Base-by-base conservation (phyloP, 2,888 invertebrate genomes). In the Bhutanitis thaidina region DNA sequence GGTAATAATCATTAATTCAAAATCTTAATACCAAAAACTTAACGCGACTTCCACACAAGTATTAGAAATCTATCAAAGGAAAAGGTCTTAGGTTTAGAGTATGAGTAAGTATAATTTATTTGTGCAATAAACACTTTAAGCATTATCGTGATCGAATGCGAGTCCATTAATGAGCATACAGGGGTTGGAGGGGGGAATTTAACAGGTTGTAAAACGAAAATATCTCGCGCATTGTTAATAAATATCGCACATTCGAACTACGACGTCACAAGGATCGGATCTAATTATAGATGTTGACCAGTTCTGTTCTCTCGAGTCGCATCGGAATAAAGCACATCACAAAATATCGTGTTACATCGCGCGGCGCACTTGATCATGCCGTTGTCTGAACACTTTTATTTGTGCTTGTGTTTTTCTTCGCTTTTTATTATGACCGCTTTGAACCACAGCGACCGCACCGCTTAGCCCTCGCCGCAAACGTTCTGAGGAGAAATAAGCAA, bases 341-440 rank as follows among this genome's bases (percentile, higher is more conserved):
- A 70, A 68, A 74, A 74, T 86, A 85, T 87, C 87, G 69, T 67
- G 76, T 87, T 86, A 84, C 87, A 80, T 77, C 77, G 77, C 61
- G 77, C 79, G 77, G 80, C 77, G 76, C 78, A 82, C 83, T 84
- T 86, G 86, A 86, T 85, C 85, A 82, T 82, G 77, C 77, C 76
- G 82, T 80, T 79, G 81, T 80, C 80, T 68, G 63, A 56, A 54
- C 69, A 77, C 71, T 77, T 81, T 82, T 86, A 77, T 84, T 83
- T 81, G 71, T 76, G 58, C 27, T 49, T 41, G 59, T 49, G 61
- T 62, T 60, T 59, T 73, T 75, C 74, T 70, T 45, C 35, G 20
- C 36, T 78, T 81, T 83, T 80, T 75, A 67, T 70, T 71, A 65
- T 64, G 60, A 61, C 67, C 74, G 74, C 79, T 82, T 83, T 81